phyloP scores from a whole-genome alignment of 2,113 vertebrate genomes.

The Benthochromis sp. region DNA sequence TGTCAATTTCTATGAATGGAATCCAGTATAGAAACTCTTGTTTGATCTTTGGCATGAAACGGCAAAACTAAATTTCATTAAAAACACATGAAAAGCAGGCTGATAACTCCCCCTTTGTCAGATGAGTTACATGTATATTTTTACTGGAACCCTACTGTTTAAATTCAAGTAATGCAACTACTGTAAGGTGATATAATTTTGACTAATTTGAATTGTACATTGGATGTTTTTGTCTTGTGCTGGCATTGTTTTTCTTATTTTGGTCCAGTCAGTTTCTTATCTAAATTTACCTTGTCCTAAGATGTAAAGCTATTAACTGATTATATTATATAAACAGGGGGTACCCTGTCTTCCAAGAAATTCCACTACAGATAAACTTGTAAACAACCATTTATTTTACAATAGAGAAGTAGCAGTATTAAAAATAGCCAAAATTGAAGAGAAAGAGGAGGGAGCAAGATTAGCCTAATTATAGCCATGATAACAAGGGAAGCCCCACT shows the following conservation, averaged over 20 bases:
- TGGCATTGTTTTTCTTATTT: background rate
- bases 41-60: background rate
- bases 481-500: background rate
- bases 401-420: background rate
- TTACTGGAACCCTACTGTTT: background rate
- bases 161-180: background rate
- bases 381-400: background rate
- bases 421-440: background rate
- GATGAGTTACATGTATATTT: background rate
- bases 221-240: background rate
- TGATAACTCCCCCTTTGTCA: background rate
- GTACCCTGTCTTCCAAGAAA: background rate
- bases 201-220: background rate
- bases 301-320: background rate
- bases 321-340: background rate
- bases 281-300: background rate
- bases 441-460: background rate
- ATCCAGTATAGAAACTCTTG: background rate
- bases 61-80: background rate
- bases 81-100: background rate
- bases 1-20: background rate
- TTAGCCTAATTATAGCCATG: background rate
- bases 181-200: background rate
- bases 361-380: background rate
- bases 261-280: background rate